These are phyloP conservation scores for Drosophila pullipes DNA, from an alignment of 2,888 invertebrate species.

Conservation along the genomic window DNA sequence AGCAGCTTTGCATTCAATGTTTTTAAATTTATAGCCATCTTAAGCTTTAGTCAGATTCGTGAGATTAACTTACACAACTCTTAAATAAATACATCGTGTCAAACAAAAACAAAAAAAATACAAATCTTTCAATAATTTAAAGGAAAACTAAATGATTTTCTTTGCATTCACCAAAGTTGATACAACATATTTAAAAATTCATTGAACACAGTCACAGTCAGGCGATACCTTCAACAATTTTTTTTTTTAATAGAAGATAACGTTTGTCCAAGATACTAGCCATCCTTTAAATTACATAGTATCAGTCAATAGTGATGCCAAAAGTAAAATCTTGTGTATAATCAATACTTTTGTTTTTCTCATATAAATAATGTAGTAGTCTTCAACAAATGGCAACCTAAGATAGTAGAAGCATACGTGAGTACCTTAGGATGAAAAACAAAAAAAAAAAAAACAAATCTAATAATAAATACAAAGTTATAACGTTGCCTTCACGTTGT, in stretches of 20 bases:
- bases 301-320: conserved; percentile 27
- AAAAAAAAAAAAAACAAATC: conserved; percentile 16
- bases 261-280: conserved; percentile 54
- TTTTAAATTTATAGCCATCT: conserved; percentile 2
- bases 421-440: conserved; percentile 72
- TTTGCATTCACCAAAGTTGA: conserved; percentile 1
- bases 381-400: conserved; percentile 42
- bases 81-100: conserved; percentile 1
- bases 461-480: conserved; percentile 25
- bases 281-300: conserved; percentile 22
- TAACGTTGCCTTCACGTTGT: conserved; percentile 56
- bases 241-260: conserved; percentile 24
- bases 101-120: background rate
- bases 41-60: conserved; percentile 1
- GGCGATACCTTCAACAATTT: conserved; percentile 23
- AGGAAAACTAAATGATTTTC: conserved; percentile 3
- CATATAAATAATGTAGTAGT: conserved; percentile 28
- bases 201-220: conserved; percentile 59
- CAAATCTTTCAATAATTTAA: background rate
- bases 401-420: conserved; percentile 66
- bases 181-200: conserved; percentile 33
- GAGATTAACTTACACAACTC: background rate
- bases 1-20: conserved; percentile 13
- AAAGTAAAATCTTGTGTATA: conserved; percentile 29
- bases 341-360: conserved; percentile 22